phyloP scores from a whole-genome alignment of 2,113 vertebrate species.

The Megaceryle torquata region DNA sequence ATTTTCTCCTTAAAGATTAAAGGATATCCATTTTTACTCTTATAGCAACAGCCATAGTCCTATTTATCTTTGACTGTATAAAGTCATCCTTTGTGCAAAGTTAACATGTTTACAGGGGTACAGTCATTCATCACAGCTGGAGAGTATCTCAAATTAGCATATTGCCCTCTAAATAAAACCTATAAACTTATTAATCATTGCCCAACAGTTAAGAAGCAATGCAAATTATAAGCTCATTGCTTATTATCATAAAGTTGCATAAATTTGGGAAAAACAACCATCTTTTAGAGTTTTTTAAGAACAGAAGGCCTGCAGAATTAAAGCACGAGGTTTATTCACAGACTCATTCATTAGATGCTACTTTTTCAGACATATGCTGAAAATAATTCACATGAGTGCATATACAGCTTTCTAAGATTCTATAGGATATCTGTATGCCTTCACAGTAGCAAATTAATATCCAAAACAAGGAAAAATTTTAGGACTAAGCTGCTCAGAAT shows the following conservation, averaged over 20 bases:
- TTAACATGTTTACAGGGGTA: neutral
- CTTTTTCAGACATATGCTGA: constrained; percentile 46
- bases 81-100: constrained; percentile 29
- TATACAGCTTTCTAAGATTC: neutral
- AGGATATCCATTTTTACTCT: neutral
- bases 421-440: neutral
- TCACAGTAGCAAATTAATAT: neutral
- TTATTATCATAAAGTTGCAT: constrained; percentile 64
- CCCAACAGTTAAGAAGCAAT: constrained; percentile 55
- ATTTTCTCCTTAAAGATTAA: neutral
- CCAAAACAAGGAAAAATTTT: neutral
- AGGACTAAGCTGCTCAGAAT: neutral
- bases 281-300: constrained; percentile 39
- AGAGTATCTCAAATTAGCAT: constrained; percentile 36
- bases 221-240: constrained; percentile 14
- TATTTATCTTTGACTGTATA: neutral
- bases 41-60: neutral
- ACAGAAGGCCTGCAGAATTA: constrained; percentile 48
- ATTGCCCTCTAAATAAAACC: constrained; percentile 25
- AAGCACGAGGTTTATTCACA: constrained; percentile 10
- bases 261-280: constrained; percentile 32
- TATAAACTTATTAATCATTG: constrained; percentile 38
- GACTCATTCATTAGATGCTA: constrained; percentile 62
- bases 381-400: neutral
- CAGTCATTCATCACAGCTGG: neutral